Evolutionary conservation across 2,113 vertebrate genomes (phyloP).

Genomic region (Calonectris borealis): DNA sequence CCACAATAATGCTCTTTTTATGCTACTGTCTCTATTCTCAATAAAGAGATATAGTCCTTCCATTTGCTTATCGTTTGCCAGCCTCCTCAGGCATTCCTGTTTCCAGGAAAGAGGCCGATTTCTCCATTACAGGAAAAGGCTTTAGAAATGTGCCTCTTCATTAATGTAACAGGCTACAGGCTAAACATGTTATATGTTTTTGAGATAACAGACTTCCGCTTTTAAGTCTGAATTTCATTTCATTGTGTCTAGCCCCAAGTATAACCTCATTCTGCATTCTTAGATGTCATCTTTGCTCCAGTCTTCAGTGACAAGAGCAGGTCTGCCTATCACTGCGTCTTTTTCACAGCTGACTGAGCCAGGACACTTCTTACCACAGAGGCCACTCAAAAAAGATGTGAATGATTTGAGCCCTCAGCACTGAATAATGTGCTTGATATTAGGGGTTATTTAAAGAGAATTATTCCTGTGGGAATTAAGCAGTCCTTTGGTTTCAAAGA

Average conservation of each 20-base stretch:
- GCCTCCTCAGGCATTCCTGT: background rate
- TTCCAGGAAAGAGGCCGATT: background rate
- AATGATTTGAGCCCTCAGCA: background rate
- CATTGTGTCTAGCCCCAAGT: background rate
- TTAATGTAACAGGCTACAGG: background rate
- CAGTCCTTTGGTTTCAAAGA: background rate
- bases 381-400: background rate
- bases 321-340: background rate
- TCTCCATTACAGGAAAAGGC: background rate
- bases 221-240: conserved; percentile 9
- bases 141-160: background rate
- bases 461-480: background rate
- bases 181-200: background rate
- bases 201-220: background rate
- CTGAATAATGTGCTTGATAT: background rate
- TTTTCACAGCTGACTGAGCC: background rate
- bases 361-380: background rate
- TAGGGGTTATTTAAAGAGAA: background rate
- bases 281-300: background rate
- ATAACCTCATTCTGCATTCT: background rate
- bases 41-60: background rate
- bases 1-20: background rate
- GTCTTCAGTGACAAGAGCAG: background rate
- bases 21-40: background rate
- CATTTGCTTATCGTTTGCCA: background rate